Evolutionary conservation across 2,888 invertebrate genomes (phyloP).

Genomic region (Stenoptilia bipunctidactyla): DNA sequence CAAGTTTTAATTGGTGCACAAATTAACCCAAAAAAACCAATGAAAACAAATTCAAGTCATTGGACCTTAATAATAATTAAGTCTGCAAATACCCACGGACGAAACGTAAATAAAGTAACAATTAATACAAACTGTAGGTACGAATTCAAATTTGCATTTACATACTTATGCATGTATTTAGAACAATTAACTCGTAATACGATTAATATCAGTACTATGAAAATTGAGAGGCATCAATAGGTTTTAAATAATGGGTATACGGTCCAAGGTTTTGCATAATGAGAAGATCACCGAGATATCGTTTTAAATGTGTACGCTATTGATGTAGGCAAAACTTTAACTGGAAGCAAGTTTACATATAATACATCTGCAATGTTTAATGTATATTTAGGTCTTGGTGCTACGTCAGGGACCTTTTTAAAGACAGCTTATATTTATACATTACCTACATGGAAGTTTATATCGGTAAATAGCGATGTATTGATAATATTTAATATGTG

Average conservation of each 20-base stretch:
- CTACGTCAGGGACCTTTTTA: too few species aligned
- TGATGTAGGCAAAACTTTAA: too few species aligned
- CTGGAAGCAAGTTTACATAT: too few species aligned
- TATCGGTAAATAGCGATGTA: too few species aligned
- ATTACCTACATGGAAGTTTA: too few species aligned
- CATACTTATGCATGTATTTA: conserved; percentile 16
- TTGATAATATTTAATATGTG: too few species aligned
- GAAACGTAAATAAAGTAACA: neutral
- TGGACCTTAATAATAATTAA: neutral
- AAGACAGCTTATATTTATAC: too few species aligned
- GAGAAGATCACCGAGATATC: too few species aligned
- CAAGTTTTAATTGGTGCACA: neutral
- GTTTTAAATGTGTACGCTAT: too few species aligned
- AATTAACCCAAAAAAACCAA: neutral
- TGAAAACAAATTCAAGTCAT: neutral
- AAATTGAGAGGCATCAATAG: conserved; percentile 2
- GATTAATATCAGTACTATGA: conserved; percentile 12
- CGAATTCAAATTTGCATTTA: conserved; percentile 12
- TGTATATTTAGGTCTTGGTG: too few species aligned
- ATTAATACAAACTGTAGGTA: conserved; percentile 3
- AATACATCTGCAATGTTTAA: too few species aligned
- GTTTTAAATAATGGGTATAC: neutral
- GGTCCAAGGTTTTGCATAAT: neutral
- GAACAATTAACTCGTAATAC: conserved; percentile 16
- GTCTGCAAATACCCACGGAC: neutral